Evolutionary conservation across 1,140 invertebrate species (phyloP).

Genomic region (Drosophila virilis): DNA sequence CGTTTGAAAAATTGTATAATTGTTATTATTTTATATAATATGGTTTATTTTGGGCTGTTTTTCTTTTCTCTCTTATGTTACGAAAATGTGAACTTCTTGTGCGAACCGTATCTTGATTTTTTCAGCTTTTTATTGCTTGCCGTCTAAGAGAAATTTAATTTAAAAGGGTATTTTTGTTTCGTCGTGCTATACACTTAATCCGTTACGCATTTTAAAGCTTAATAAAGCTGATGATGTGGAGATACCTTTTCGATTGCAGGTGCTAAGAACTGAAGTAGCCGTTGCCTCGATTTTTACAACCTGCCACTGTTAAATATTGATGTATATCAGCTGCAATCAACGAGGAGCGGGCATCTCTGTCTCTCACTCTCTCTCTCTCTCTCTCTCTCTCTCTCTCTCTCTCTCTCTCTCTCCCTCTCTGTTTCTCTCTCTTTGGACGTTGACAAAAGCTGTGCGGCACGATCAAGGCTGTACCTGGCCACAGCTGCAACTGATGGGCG

Average conservation of each 20-base stretch:
- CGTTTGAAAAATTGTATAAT: no score
- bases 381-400: background rate
- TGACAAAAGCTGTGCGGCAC: slow-evolving; percentile 55
- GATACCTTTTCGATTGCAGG: slow-evolving; percentile 52
- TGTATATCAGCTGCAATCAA: slow-evolving; percentile 52
- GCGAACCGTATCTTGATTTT: background rate
- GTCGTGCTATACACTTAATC: slow-evolving; percentile 15
- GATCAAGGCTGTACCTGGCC: slow-evolving; percentile 40
- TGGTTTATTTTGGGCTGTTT: no score
- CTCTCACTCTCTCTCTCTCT: background rate
- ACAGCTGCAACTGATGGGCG: slow-evolving; percentile 41
- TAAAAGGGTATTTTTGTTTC: slow-evolving; percentile 16
- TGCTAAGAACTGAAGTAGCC: slow-evolving; percentile 46
- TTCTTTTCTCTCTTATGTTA: background rate
- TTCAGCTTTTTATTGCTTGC: no score
- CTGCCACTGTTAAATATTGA: slow-evolving; percentile 40
- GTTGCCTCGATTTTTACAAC: slow-evolving; percentile 41
- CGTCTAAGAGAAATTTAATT: no score
- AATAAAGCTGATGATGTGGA: slow-evolving; percentile 36
- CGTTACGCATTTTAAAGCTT: slow-evolving; percentile 47
- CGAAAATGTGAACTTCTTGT: background rate
- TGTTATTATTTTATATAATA: no score
- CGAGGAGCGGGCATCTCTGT: slow-evolving; percentile 2
- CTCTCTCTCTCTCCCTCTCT: background rate
- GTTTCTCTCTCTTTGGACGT: background rate